Conservation (phyloP, 2,113 vertebrate genomes). For the Aspidoscelis tigris region DNA sequence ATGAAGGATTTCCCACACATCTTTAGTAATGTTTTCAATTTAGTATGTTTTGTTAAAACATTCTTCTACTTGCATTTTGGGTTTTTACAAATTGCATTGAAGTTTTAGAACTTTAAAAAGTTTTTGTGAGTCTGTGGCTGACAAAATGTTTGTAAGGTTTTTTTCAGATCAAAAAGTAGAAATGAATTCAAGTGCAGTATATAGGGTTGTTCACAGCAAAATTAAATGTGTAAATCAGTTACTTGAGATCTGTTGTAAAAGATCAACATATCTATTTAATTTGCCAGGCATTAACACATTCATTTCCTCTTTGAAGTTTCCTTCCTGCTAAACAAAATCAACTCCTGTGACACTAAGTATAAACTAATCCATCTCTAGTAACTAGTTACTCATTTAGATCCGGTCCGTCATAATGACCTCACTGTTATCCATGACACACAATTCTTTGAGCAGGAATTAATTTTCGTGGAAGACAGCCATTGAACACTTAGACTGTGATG, state of each 20-base stretch:
- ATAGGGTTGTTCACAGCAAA: background rate
- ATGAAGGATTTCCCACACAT: background rate
- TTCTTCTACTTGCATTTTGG: background rate
- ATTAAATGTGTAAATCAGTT: slow-evolving; percentile 6
- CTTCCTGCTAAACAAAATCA: background rate
- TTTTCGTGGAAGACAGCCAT: background rate
- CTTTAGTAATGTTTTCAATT: background rate
- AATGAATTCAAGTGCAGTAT: background rate
- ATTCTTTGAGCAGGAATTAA: slow-evolving; percentile 53
- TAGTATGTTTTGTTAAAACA: slow-evolving; percentile 3
- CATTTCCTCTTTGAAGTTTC: background rate
- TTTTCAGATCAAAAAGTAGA: background rate
- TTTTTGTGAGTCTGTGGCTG: background rate
- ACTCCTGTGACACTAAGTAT: slow-evolving; percentile 49
- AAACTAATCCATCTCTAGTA: slow-evolving; percentile 39
- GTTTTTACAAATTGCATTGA: background rate
- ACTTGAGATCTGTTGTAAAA: slow-evolving; percentile 17
- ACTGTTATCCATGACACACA: slow-evolving; percentile 35
- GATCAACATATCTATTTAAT: slow-evolving; percentile 11
- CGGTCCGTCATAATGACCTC: slow-evolving; percentile 51
- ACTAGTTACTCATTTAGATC: slow-evolving; percentile 46
- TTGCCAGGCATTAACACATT: background rate
- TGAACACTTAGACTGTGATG: background rate
- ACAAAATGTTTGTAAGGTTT: background rate
- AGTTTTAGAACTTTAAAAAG: slow-evolving; percentile 1